A percentile compares a stretch with the other conserved stretches of the same genome.
Conservation (phyloP, 1,140 invertebrate genomes). For the Gryon sp. region DNA sequence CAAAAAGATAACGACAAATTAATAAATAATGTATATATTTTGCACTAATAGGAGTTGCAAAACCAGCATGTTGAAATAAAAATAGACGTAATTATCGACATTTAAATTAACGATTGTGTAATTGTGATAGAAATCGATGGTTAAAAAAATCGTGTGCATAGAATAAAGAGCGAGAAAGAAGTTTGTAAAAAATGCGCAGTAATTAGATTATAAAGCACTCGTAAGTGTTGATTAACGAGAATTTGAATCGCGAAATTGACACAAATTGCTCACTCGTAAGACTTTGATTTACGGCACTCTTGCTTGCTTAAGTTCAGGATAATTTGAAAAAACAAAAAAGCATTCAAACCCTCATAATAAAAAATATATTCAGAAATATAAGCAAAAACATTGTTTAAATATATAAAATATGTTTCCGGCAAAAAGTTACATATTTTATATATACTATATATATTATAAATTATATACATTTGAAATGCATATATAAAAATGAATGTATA, state of each 20-base stretch:
- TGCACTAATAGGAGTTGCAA: neutral
- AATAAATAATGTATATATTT: neutral
- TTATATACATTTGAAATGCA: too few species aligned
- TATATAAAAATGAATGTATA: too few species aligned
- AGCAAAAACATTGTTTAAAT: too few species aligned
- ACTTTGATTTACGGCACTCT: constrained; percentile 37
- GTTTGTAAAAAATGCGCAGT: too few species aligned
- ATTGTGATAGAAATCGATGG: constrained; percentile 6
- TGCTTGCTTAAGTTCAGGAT: neutral
- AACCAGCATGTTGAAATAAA: neutral
- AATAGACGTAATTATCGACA: constrained; percentile 15
- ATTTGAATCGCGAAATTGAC: constrained; percentile 28
- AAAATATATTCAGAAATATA: too few species aligned
- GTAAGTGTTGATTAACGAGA: constrained; percentile 30
- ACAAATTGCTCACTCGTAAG: constrained; percentile 26
- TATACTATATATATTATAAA: too few species aligned
- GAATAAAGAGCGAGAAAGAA: too few species aligned
- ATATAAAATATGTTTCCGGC: too few species aligned
- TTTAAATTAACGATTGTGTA: constrained; percentile 12
- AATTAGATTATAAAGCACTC: constrained; percentile 33
- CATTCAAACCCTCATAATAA: too few species aligned
- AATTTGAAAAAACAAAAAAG: constrained; percentile 42
- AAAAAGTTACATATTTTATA: too few species aligned
- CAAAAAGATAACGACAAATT: too few species aligned
- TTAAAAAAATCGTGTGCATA: constrained; percentile 12